Percentiles rank a stretch among this genome's conserved stretches.
Conservation (phyloP, 1,140 invertebrate species). For the Scaptomyza hsui region DNA sequence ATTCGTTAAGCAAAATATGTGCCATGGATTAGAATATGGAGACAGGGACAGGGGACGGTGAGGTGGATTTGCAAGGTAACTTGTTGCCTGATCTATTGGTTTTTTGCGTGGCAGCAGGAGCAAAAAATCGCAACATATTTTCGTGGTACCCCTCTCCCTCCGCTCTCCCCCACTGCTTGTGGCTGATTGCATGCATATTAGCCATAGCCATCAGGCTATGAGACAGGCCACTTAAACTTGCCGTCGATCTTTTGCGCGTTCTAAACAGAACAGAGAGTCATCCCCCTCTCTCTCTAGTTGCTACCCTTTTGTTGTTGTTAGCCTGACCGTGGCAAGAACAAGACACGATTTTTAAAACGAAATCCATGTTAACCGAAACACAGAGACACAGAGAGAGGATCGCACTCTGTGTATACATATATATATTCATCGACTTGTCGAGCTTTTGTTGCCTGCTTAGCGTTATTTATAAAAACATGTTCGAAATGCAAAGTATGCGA, state of each 20-base stretch:
- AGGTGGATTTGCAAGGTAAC: constrained; percentile 16
- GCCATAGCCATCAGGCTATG: constrained; percentile 62
- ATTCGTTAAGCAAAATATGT: constrained; percentile 80
- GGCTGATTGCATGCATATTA: constrained; percentile 76
- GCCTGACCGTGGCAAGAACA: constrained; percentile 64
- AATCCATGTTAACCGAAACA: constrained; percentile 60
- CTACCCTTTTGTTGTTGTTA: constrained; percentile 59
- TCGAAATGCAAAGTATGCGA: constrained; percentile 77
- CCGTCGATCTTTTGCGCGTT: constrained; percentile 64
- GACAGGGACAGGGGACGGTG: constrained; percentile 27
- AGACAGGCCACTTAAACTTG: constrained; percentile 36
- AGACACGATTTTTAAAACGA: constrained; percentile 81
- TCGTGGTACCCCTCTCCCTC: constrained; percentile 45
- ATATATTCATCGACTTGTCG: constrained; percentile 39
- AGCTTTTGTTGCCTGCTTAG: constrained; percentile 43
- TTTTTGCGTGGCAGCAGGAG: constrained; percentile 64
- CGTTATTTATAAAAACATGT: constrained; percentile 81
- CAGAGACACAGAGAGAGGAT: constrained; percentile 29
- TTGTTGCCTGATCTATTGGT: constrained; percentile 75
- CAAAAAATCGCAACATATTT: constrained; percentile 63
- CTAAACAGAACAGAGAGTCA: constrained; percentile 44
- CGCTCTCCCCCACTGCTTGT: constrained; percentile 7
- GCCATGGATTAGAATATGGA: constrained; percentile 41
- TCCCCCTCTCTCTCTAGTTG: constrained; percentile 36
- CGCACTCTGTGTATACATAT: constrained; percentile 34